Conservation (phyloP, 1,140 invertebrate genomes). For the Papilio aristodemus region DNA sequence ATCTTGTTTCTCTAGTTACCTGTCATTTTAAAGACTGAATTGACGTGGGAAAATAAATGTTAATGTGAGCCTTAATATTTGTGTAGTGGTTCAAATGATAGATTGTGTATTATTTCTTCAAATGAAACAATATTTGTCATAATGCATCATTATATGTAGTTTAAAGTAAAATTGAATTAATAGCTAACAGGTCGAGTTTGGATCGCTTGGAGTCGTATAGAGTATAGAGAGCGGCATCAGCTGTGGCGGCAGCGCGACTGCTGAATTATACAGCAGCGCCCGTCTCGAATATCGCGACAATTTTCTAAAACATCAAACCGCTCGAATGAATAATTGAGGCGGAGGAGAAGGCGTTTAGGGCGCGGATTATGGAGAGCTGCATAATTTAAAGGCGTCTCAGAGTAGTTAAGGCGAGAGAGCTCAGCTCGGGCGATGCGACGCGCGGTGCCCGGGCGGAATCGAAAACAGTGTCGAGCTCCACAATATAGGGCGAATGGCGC, state of each 20-base stretch:
- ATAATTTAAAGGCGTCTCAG: constrained; percentile 75
- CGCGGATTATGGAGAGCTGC: constrained; percentile 76
- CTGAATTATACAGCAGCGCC: constrained; percentile 67
- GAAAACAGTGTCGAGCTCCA: constrained; percentile 68
- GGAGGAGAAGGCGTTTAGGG: constrained; percentile 74
- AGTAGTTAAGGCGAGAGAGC: constrained; percentile 56
- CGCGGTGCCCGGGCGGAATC: constrained; percentile 50
- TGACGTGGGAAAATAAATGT: not conserved
- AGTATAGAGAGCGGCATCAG: constrained; percentile 46
- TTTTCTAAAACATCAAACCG: constrained; percentile 79
- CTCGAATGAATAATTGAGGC: constrained; percentile 77
- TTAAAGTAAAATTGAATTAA: constrained; percentile 8
- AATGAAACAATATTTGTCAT: not conserved
- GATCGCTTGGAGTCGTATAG: constrained; percentile 12
- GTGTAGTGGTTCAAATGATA: not conserved
- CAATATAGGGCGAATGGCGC: constrained; percentile 64
- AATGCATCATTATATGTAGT: not conserved
- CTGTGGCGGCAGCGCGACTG: constrained; percentile 54
- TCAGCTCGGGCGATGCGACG: constrained; percentile 41
- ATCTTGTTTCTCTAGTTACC: too few relatives aligned
- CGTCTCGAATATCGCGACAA: constrained; percentile 69
- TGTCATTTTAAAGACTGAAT: too few relatives aligned
- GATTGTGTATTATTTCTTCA: not conserved
- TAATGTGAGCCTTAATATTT: not conserved
- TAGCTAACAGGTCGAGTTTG: constrained; percentile 12